Percentiles rank a stretch among this genome's conserved stretches.
Evolutionary conservation across 2,888 invertebrate genomes (phyloP).

Genomic region (Pemphredon lugubris): DNA sequence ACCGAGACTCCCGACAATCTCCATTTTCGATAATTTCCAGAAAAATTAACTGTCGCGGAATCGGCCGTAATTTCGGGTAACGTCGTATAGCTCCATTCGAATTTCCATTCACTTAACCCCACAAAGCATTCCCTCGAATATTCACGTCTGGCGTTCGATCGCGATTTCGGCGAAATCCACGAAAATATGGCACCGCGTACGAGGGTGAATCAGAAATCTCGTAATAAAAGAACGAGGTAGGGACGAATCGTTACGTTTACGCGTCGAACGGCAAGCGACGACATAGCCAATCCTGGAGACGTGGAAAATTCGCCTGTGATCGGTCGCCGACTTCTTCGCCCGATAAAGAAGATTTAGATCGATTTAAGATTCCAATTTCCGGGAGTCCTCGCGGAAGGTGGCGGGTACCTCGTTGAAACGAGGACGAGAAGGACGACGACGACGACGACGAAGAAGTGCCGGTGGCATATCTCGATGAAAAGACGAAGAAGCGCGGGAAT

Average conservation of each 20-base stretch:
- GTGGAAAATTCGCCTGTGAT: slow-evolving; percentile 53
- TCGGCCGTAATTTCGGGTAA: no score
- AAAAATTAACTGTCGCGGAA: no score
- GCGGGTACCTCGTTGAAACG: slow-evolving; percentile 29
- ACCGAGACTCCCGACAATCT: no score
- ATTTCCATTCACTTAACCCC: no score
- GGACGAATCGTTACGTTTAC: slow-evolving; percentile 56
- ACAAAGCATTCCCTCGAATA: no score
- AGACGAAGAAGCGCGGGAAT: slow-evolving; percentile 51
- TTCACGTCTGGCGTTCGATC: no score
- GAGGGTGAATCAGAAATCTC: neutral
- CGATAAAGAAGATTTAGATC: slow-evolving; percentile 75
- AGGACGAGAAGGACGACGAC: slow-evolving; percentile 23
- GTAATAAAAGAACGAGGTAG: slow-evolving; percentile 44
- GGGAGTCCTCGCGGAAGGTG: slow-evolving; percentile 60
- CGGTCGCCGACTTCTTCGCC: slow-evolving; percentile 49
- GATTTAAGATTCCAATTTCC: slow-evolving; percentile 79
- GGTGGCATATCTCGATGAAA: slow-evolving; percentile 60
- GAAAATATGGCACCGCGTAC: neutral
- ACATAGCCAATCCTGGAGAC: slow-evolving; percentile 40
- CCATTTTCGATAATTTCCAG: no score
- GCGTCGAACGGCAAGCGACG: slow-evolving; percentile 45
- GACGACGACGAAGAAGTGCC: slow-evolving; percentile 45
- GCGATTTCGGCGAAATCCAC: neutral
- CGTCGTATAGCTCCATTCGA: no score